A percentile compares a stretch with the other conserved stretches of the same genome.
Conservation (phyloP, 2,113 vertebrate species). For the Pimephales promelas region DNA sequence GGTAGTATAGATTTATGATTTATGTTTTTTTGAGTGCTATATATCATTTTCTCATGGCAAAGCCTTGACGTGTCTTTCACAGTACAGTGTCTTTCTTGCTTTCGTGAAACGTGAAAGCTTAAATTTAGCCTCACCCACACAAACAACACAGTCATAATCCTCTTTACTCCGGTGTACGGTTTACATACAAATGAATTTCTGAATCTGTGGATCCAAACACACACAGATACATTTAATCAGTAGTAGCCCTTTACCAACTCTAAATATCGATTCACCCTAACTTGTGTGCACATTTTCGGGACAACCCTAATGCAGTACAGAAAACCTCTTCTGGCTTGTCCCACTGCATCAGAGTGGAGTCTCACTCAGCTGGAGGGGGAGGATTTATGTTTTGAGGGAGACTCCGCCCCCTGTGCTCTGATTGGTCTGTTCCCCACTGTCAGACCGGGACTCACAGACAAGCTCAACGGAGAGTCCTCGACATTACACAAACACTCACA, state of each 20-base stretch:
- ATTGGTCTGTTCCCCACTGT: slow-evolving; percentile 68
- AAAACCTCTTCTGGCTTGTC: slow-evolving; percentile 22
- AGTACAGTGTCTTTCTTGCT: neutral
- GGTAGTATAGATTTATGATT: neutral
- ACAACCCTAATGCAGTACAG: slow-evolving; percentile 35
- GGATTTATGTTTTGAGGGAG: slow-evolving; percentile 53
- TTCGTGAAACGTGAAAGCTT: neutral
- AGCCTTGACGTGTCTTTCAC: neutral
- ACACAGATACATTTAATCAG: neutral
- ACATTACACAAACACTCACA: slow-evolving; percentile 63
- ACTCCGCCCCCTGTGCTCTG: slow-evolving; percentile 66
- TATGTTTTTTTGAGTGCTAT: neutral
- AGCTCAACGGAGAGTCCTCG: slow-evolving; percentile 69
- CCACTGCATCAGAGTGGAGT: neutral
- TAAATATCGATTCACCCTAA: neutral
- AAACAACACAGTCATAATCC: slow-evolving; percentile 14
- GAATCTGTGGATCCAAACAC: neutral
- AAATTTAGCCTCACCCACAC: slow-evolving; percentile 5
- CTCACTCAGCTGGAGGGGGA: slow-evolving; percentile 55
- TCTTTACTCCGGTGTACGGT: slow-evolving; percentile 6
- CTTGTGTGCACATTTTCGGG: neutral
- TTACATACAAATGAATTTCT: neutral
- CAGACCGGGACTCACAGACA: slow-evolving; percentile 60
- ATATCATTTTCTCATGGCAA: neutral
- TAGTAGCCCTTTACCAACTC: neutral